Base-by-base conservation (phyloP, 2,113 vertebrate species). In the Pelecanus crispus region DNA sequence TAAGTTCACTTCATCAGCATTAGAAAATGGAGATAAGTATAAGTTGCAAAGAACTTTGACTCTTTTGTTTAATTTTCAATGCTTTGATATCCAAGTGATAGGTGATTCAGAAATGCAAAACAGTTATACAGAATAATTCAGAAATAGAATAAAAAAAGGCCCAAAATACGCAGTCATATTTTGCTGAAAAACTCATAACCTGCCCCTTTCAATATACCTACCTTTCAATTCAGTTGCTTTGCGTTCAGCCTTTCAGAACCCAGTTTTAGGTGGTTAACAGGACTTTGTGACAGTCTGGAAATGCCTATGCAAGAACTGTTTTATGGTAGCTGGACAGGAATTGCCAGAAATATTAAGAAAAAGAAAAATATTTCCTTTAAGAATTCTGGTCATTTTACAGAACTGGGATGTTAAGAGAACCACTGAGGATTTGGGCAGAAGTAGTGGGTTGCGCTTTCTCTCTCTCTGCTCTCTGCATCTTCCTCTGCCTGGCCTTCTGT, bases 41-140 rank as follows among this genome's bases (percentile, higher is more conserved):
- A 82, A 94, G n/a, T 80, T 86, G 49, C 75, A 96, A 92, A 92
- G 88, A 80, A 92, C 75, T 93, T 67, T 83, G 63, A 47, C 59
- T 78, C 75, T 81, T 95, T 93, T 94, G 63, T 96, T 95, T 93
- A 62, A 67, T 93, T 82, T 95, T 93, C 94, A 95, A 11, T 81
- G 47, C 67, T 90, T 88, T 93, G 50, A 71, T 88, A 88, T 55
- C 16, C 58, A 72, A 92, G 65, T 21, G 36, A 26, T 58, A 73
- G 42, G 73, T 81, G 50, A 90, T 83, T 94, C 83, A 95, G 77
- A 94, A 94, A 92, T 84, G 65, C 36, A 94, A 84, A 94, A 83
- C 6, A 49, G 14, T 63, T 90, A 59, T 28, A 92, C 5, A 78
- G 75, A 92, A 88, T 63, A 78, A 83, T 67, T 88, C 1, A 63